These are phyloP conservation scores for Propithecus deckenii DNA, from an alignment of 2,797 vertebrate species.

Conservation along the genomic window DNA sequence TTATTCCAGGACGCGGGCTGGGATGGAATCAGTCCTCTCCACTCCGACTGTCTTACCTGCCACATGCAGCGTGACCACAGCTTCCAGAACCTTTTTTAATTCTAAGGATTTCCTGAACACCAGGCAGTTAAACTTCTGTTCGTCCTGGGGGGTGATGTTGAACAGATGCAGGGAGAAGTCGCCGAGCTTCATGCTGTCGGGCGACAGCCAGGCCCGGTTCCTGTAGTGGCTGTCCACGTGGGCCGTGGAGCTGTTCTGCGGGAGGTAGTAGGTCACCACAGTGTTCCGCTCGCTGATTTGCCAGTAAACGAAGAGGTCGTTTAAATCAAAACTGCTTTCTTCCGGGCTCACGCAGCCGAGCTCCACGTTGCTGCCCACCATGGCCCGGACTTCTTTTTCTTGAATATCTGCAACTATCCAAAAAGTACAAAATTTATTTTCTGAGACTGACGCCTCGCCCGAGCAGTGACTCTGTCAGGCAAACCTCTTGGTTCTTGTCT, in stretches of 20 bases:
- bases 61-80: slow-evolving; percentile 73
- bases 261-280: slow-evolving; percentile 72
- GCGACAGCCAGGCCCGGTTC: slow-evolving; percentile 75
- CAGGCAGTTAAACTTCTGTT: slow-evolving; percentile 76
- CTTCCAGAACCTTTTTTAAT: fast-evolving
- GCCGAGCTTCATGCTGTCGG: slow-evolving; percentile 57
- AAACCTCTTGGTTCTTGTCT: background rate
- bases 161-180: slow-evolving; percentile 81
- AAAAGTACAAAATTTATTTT: background rate
- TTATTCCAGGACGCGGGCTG: fast-evolving
- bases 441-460: fast-evolving
- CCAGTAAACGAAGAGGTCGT: slow-evolving; percentile 78
- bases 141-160: slow-evolving; percentile 77
- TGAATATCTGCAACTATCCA: slow-evolving; percentile 58
- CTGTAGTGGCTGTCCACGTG: slow-evolving; percentile 64
- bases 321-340: background rate
- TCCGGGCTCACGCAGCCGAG: slow-evolving; percentile 68
- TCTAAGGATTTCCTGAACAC: slow-evolving; percentile 40
- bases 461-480: fast-evolving
- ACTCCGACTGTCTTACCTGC: slow-evolving; percentile 77
- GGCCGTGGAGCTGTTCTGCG: slow-evolving; percentile 22
- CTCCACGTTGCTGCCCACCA: slow-evolving; percentile 69
- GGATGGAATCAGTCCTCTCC: fast-evolving
- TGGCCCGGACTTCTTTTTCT: slow-evolving; percentile 49
- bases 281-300: slow-evolving; percentile 61